Evolutionary conservation across 2,113 vertebrate genomes (phyloP), one percentile per base, ranked within the genome.

Genomic region (Phoenicopterus ruber): DNA sequence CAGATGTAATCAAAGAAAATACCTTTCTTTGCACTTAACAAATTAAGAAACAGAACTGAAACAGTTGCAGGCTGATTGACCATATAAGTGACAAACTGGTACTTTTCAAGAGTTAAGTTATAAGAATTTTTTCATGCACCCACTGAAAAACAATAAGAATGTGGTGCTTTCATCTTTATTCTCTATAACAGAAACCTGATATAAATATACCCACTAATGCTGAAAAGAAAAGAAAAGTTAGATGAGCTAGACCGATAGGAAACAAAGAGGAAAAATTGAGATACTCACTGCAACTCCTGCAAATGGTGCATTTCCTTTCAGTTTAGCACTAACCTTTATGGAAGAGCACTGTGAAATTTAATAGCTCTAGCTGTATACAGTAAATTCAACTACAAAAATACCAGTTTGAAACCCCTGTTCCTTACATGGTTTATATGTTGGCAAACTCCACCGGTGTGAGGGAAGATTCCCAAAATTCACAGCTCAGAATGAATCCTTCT

Each of bases 1-100:
- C 96, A 97, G 95, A 97, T 97, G 97, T 96, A 98, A 98, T 98
- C 96, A 93, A 94, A 94, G 92, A 94, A 91, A 97, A 96, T 95
- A 93, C 89, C 79, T 96, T 96, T 95, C 84, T 94, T 90, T 95
- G 82, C 93, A 80, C 84, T 95, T 97, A 95, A 82, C 81, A 89
- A 91, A 94, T 96, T 93, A 94, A 89, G 81, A 90, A 80, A 42
- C 55, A 93, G 87, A 96, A 90, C 42, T 91, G 54, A 96, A 96
- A 90, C 25, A 59, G 58, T 95, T 88, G 71, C 89, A 82, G 74
- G 71, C 82, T 97, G 82, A 95, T 95, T 91, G 95, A 91, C 95
- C 96, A 58, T 95, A 2, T 73, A 90, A 91, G 71, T 97, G 79
- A 73, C 82, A 90, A 93, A 91, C 67, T 70, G 62, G 74, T 38